Percentiles rank a stretch among this genome's conserved stretches.
These are phyloP conservation scores for Eurois occulta DNA, from an alignment of 2,888 invertebrate species.

Conservation along the genomic window DNA sequence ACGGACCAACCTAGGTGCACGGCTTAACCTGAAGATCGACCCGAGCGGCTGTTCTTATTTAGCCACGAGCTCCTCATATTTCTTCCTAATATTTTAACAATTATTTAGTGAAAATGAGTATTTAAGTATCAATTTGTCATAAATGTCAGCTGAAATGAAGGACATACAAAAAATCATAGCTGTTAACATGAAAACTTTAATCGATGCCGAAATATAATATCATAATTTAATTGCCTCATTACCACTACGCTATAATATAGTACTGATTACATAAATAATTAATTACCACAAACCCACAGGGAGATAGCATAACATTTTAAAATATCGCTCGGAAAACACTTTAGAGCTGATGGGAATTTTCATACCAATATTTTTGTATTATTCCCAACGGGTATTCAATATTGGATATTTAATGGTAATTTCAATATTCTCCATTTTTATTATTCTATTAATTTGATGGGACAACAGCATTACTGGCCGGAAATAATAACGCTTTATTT, in stretches of 20 bases:
- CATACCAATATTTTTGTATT: slow-evolving; percentile 35
- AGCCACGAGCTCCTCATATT: too few relatives aligned
- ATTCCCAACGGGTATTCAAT: slow-evolving; percentile 23
- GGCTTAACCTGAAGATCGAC: too few relatives aligned
- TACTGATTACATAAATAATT: slow-evolving; percentile 26
- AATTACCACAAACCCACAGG: slow-evolving; percentile 28
- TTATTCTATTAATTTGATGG: neutral
- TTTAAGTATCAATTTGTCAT: too few relatives aligned
- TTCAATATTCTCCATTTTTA: slow-evolving; percentile 9
- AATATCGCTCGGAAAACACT: slow-evolving; percentile 60
- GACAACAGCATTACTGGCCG: neutral
- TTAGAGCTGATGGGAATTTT: slow-evolving; percentile 54
- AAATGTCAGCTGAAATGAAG: too few relatives aligned
- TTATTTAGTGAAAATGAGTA: neutral
- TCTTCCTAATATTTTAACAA: too few relatives aligned
- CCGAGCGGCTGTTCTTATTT: too few relatives aligned
- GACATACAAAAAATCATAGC: neutral
- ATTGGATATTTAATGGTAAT: slow-evolving; percentile 30
- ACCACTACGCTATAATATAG: slow-evolving; percentile 1
- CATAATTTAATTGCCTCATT: slow-evolving; percentile 26
- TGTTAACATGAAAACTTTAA: neutral
- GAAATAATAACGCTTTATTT: slow-evolving; percentile 16
- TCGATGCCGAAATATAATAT: slow-evolving; percentile 3
- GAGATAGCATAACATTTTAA: slow-evolving; percentile 43
- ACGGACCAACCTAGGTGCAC: too few relatives aligned